Evolutionary conservation across 2,888 invertebrate genomes (phyloP), one percentile per base, ranked within the genome.

Genomic region (Melitaea athalia): DNA sequence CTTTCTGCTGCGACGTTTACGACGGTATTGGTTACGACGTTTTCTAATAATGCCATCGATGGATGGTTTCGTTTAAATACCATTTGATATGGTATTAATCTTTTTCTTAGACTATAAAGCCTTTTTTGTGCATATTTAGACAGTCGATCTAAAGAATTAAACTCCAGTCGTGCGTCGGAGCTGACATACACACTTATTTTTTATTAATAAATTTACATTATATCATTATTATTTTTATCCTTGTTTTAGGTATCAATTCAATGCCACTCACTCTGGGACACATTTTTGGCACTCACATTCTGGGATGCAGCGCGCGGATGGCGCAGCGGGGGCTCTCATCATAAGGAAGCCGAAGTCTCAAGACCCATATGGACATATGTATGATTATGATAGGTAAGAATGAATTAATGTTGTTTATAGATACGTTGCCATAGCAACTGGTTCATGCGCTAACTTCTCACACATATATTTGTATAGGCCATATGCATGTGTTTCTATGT

Each of bases 271-370:
- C 72, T 85, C 95, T 0, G 98, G 98, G 14, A 97, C 97, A 0
- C 97, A 98, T 79, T 98, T 97, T 84, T 98, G 97, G 96, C 94
- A 94, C 74, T 93, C 93, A 0, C 93, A 94, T 76, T 86, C 92
- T 79, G 97, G 97, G 3, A 95, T 97, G 93, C 98, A 98, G 89
- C 90, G 98, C 15, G 96, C 96, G 3, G 98, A 98, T 78, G 98
- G 98, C 0, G 95, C 96, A 0, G 97, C 96, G 66, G 98, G 98
- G 0, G 92, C 96, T 0, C 88, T 98, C 61, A 94, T 98, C 63
- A 95, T 98, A 17, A 94, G 96, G 12, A 93, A 94, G 43, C 95
- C 96, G 0, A 94, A 94, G 71, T 90, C 93, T 0, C 85, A 91
- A 5, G 95, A 97, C 68, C 94, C 94, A 0, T 95, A 96, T 76